These are phyloP conservation scores for Tholera decimalis DNA, from an alignment of 2,888 invertebrate species.

Conservation along the genomic window DNA sequence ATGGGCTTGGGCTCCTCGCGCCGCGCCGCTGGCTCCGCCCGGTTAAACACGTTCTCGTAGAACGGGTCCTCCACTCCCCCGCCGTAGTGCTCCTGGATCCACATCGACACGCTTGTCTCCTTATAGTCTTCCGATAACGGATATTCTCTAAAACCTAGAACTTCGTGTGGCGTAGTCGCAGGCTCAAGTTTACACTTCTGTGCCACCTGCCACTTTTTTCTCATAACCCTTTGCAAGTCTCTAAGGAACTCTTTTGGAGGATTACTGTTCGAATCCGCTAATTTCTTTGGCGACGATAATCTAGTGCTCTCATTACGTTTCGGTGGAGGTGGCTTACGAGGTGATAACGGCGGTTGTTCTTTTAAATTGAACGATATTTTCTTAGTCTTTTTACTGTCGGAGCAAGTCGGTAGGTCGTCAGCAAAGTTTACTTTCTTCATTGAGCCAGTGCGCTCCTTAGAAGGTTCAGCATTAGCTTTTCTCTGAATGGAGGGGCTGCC, in stretches of 20 bases:
- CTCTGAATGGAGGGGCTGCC: conserved; percentile 81
- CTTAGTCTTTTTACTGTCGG: conserved; percentile 90
- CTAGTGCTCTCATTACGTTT: conserved; percentile 94
- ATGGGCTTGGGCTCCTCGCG: conserved; percentile 84
- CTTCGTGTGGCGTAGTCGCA: conserved; percentile 97
- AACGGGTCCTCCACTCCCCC: conserved; percentile 90
- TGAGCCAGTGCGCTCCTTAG: conserved; percentile 87
- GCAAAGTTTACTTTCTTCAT: conserved; percentile 92
- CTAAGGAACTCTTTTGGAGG: conserved; percentile 96
- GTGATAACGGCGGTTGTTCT: conserved; percentile 90
- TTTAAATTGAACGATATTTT: conserved; percentile 93
- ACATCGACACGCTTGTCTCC: conserved; percentile 96
- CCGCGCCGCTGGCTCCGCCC: conserved; percentile 75
- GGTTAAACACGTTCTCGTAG: conserved; percentile 94
- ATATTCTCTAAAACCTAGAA: conserved; percentile 97
- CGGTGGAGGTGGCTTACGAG: conserved; percentile 94
- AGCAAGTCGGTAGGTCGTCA: conserved; percentile 89
- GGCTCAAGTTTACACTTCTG: conserved; percentile 97
- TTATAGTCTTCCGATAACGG: conserved; percentile 94
- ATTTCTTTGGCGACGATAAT: conserved; percentile 94
- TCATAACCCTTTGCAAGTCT: conserved; percentile 97
- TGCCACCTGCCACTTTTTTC: conserved; percentile 98
- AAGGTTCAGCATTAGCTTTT: conserved; percentile 78
- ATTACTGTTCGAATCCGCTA: conserved; percentile 93
- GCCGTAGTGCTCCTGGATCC: conserved; percentile 97